Evolutionary conservation across 2,113 vertebrate genomes (phyloP), one percentile per base, ranked within the genome.

Genomic region (Helogale parvula): DNA sequence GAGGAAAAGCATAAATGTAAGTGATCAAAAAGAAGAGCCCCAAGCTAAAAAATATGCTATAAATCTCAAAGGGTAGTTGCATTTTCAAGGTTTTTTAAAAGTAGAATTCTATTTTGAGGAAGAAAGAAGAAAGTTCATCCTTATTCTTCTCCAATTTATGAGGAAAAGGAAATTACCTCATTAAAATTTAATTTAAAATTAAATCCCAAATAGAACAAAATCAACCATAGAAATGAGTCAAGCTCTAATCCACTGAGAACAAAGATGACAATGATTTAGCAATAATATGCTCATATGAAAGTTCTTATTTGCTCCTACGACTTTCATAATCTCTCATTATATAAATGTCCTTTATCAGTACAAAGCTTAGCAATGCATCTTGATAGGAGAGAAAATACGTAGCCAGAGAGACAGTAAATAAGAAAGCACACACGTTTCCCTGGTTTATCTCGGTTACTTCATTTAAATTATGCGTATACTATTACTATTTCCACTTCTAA

Each of bases 111-210:
- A 0, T 57, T 91, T 50, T 57, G 23, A 72, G 33, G 17, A 65
- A 79, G 82, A 88, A 71, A 57, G 23, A 6, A 95, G 17, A 94
- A 82, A 72, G 35, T 57, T 96, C 47, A 81, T 41, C 17, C n/a
- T 90, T 95, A 96, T 66, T 41, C 31, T 27, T 77, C 33, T 54
- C 57, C 27, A 81, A 13, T 35, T 89, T 80, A 35, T 94, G 25
- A 68, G 23, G n/a, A 84, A 81, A 79, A 63, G 25, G 5, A 54
- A 66, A 94, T 33, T 54, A 45, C 2, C 72, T 45, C 69, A 96
- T 90, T 88, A 94, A 87, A 96, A 81, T 81, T 71, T 95, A 97
- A 95, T 94, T 96, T 95, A 97, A 95, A 94, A 96, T 94, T 45
- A 84, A 95, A 80, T 74, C 2, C 3, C 33, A 77, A 74, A 54